A percentile compares a stretch with the other conserved stretches of the same genome.
Conservation (phyloP, 2,113 vertebrate species). For the Herpetotheres cachinnans region DNA sequence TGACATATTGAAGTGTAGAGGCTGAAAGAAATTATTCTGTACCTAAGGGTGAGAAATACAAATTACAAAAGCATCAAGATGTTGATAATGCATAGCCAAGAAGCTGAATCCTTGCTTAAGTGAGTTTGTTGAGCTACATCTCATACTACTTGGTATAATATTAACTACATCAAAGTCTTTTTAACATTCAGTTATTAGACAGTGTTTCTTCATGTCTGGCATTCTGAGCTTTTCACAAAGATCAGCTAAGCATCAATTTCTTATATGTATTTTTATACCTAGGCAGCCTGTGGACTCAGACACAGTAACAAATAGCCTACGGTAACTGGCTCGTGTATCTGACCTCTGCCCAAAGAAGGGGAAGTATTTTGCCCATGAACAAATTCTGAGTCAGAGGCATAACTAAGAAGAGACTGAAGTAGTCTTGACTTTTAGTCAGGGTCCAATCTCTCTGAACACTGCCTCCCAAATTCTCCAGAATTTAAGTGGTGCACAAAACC, state of each 20-base stretch:
- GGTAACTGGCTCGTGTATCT: background rate
- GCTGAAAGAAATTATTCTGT: background rate
- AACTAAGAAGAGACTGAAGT: background rate
- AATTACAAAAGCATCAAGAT: background rate
- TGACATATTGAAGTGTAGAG: background rate
- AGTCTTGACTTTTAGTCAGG: background rate
- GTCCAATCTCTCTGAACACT: fast-evolving
- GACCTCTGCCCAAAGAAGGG: background rate
- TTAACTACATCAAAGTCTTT: background rate
- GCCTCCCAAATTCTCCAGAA: background rate
- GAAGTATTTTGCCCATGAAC: background rate
- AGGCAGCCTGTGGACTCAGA: background rate
- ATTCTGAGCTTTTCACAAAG: background rate
- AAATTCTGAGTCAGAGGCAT: background rate
- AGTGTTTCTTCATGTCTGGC: background rate
- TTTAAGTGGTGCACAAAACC: background rate
- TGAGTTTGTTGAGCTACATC: background rate
- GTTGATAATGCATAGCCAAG: background rate
- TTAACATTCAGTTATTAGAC: background rate
- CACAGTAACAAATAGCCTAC: background rate
- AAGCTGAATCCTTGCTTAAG: background rate
- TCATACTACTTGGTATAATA: background rate
- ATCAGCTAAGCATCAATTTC: background rate
- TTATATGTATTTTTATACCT: background rate
- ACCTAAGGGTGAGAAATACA: background rate